These are phyloP conservation scores for Solen grandis DNA, from an alignment of 1,140 invertebrate genomes.

Conservation along the genomic window DNA sequence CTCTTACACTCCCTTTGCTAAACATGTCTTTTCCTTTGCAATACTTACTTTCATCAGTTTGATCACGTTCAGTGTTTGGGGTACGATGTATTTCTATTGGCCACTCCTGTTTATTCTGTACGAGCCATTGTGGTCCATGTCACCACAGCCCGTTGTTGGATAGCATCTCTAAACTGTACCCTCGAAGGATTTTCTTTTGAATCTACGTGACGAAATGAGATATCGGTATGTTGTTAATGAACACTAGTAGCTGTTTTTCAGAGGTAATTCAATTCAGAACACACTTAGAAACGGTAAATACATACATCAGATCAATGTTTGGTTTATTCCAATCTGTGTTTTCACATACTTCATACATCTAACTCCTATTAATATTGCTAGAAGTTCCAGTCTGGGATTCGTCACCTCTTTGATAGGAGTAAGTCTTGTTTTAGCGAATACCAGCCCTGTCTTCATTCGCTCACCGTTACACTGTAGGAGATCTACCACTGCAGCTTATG, in stretches of 20 bases:
- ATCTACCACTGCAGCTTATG: not conserved
- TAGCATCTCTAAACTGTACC: not conserved
- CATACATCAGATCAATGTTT: not conserved
- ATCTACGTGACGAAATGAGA: not conserved
- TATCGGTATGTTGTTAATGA: not conserved
- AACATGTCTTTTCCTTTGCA: no score
- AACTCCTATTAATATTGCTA: not conserved
- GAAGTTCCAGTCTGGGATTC: not conserved
- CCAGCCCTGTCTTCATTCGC: not conserved
- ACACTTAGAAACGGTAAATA: conserved; percentile 1
- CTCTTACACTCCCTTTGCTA: no score
- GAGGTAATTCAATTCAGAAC: conserved; percentile 3
- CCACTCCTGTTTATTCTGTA: not conserved
- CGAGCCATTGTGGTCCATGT: conserved; percentile 9
- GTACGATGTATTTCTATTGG: no score
- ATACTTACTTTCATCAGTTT: no score
- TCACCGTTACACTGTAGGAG: not conserved
- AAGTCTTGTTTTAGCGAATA: conserved; percentile 1
- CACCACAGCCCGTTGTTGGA: not conserved
- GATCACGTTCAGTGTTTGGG: no score
- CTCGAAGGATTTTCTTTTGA: not conserved
- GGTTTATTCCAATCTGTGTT: not conserved
- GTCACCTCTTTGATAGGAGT: not conserved
- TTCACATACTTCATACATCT: not conserved
- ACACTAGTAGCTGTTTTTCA: not conserved